Evolutionary conservation across 1,140 invertebrate species (phyloP), one percentile per base, ranked within the genome.

Genomic region (Papilio aristodemus): DNA sequence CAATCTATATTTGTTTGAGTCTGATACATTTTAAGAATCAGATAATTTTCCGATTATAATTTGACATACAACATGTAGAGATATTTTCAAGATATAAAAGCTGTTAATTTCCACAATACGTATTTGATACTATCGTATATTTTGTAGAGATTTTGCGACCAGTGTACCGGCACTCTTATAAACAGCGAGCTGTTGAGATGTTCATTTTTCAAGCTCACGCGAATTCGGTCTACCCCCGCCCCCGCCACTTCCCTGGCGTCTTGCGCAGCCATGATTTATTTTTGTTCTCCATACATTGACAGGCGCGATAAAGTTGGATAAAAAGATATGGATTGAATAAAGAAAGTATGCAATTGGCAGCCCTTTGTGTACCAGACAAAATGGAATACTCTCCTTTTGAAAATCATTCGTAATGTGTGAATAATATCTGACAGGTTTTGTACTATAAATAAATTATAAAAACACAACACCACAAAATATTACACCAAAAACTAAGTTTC

Each of bases 181-280:
- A n/a, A n/a, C 27, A 66, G 19, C 62, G 8, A 10, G 9, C 39
- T 63, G 38, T 10, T 17, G 60, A 68, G 22, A 41, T 46, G 62
- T 75, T 72, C 71, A 75, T 71, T 71, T 75, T 75, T 73, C 74
- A 73, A 64, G 54, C 50, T 39, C 58, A 22, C 54, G 36, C 69
- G 46, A 54, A 54, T 25, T 54, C 46, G 2, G 19, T 22, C 11
- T 22, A 54, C 19, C 3, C 9, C 19, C 46, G 10, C 46, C 11
- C 0, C 6, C 8, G 14, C 19, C 17, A 10, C 17, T 22, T 19
- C 41, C 41, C 14, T 8, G 14, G 7, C 4, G 17, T 9, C 19
- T 11, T 22, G 19, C 19, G 41, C 46, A 25, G 19, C 17, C 46
- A 54, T 54, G 69, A 71, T 71, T 71, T 71, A 66, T 60, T 71